Percentiles rank a stretch among this genome's conserved stretches.
Conservation (phyloP, 1,140 invertebrate species). For the Caenorhabditis inopinata region DNA sequence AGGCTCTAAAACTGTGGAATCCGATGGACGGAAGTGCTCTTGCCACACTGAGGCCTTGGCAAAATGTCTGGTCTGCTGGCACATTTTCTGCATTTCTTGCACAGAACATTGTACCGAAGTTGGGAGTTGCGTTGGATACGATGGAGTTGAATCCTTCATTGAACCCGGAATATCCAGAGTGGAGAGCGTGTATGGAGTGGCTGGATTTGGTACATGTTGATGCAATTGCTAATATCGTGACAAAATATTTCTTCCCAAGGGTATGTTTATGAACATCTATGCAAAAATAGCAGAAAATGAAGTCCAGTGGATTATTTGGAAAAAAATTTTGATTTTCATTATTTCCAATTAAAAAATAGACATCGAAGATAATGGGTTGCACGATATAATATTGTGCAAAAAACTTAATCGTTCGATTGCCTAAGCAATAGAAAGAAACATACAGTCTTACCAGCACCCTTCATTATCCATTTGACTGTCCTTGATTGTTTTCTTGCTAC, state of each 20-base stretch:
- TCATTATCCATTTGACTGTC: no score
- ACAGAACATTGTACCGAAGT: conserved; percentile 62
- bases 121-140: not conserved
- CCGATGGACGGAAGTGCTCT: conserved; percentile 73
- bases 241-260: conserved; percentile 57
- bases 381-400: no score
- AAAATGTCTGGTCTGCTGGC: conserved; percentile 75
- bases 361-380: no score
- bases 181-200: conserved; percentile 53
- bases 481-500: no score
- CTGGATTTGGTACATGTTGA: conserved; percentile 51
- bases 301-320: no score
- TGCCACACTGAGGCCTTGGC: conserved; percentile 88
- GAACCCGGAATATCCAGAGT: conserved; percentile 35
- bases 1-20: conserved; percentile 80
- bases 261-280: conserved; percentile 4
- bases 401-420: no score
- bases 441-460: no score
- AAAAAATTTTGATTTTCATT: no score
- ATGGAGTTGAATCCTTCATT: conserved; percentile 38
- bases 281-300: not conserved
- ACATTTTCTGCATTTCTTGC: conserved; percentile 56
- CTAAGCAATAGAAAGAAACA: no score
- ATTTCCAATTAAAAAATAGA: no score
- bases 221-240: conserved; percentile 54